A percentile compares a stretch with the other conserved stretches of the same genome.
These are phyloP conservation scores for Branchinecta lynchi DNA, from an alignment of 1,140 invertebrate genomes.

Conservation along the genomic window DNA sequence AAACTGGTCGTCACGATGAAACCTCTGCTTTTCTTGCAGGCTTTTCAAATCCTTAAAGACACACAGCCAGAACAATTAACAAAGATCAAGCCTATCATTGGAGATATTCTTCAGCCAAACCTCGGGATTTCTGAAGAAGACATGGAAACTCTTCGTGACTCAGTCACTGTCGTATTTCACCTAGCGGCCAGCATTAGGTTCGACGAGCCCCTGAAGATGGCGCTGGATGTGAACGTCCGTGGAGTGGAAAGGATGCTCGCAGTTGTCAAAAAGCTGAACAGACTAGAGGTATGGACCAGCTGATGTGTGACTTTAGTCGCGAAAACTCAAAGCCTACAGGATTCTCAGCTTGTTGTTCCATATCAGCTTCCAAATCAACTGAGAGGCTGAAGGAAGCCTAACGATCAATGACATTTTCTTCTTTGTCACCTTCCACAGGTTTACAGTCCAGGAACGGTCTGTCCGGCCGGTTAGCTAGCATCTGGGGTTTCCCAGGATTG, in stretches of 20 bases:
- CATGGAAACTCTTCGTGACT: conserved; percentile 47
- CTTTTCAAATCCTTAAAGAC: conserved; percentile 60
- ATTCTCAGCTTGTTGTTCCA: too few species aligned
- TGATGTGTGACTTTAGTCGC: too few species aligned
- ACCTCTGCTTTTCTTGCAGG: conserved; percentile 34
- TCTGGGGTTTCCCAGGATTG: too few species aligned
- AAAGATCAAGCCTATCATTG: conserved; percentile 71
- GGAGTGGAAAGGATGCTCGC: conserved; percentile 67
- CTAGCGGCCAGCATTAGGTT: conserved; percentile 75
- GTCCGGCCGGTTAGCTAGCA: too few species aligned
- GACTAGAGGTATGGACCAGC: conserved; percentile 46
- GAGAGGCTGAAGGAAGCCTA: too few species aligned
- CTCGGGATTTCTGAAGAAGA: conserved; percentile 70
- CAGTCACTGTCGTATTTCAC: conserved; percentile 70
- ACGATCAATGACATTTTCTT: too few species aligned
- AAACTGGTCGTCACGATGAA: too few species aligned
- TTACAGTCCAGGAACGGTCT: too few species aligned
- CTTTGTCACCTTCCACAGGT: too few species aligned
- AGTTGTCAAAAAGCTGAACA: conserved; percentile 66
- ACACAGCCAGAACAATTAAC: conserved; percentile 55
- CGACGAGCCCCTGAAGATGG: conserved; percentile 52
- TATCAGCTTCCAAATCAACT: too few species aligned
- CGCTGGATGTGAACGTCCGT: conserved; percentile 54
- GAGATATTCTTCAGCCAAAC: conserved; percentile 75
- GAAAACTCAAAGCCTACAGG: too few species aligned